A percentile compares a stretch with the other conserved stretches of the same genome.
Conservation (phyloP, 2,888 invertebrate genomes). For the Chloromyia formosa region DNA sequence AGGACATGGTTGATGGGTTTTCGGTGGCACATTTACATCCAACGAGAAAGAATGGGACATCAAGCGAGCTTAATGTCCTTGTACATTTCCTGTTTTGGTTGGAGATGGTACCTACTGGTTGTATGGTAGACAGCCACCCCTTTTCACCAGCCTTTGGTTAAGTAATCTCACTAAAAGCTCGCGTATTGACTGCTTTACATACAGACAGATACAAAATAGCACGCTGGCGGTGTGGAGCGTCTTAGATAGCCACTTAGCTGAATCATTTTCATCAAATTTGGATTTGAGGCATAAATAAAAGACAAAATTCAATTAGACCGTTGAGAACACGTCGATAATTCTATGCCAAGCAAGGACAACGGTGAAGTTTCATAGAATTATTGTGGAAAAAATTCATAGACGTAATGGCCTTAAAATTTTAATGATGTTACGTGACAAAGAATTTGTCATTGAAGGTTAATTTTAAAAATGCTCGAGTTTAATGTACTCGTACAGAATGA, state of each 20-base stretch:
- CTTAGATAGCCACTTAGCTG: conserved; percentile 39
- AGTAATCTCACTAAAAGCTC: conserved; percentile 50
- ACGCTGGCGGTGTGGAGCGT: neutral
- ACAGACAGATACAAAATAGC: neutral
- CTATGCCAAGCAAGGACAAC: neutral
- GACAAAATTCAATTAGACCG: conserved; percentile 46
- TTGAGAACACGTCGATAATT: conserved; percentile 32
- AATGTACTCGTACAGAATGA: too few species aligned
- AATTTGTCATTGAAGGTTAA: conserved; percentile 42
- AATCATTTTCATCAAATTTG: conserved; percentile 49
- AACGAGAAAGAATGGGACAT: neutral
- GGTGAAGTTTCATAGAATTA: neutral
- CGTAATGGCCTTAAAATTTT: conserved; percentile 51
- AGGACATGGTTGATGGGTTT: neutral
- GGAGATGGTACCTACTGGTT: neutral
- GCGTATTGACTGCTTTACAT: conserved; percentile 23
- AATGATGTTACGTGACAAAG: conserved; percentile 50
- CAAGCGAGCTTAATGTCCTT: conserved; percentile 16
- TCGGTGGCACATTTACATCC: neutral
- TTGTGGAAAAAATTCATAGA: conserved; percentile 48
- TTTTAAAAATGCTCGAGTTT: neutral
- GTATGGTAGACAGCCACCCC: neutral
- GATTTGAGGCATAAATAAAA: conserved; percentile 44
- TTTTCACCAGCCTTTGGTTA: too few species aligned
- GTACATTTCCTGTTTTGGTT: neutral